Base-by-base conservation (phyloP, 2,797 vertebrate species). In the Streptopelia turtur region DNA sequence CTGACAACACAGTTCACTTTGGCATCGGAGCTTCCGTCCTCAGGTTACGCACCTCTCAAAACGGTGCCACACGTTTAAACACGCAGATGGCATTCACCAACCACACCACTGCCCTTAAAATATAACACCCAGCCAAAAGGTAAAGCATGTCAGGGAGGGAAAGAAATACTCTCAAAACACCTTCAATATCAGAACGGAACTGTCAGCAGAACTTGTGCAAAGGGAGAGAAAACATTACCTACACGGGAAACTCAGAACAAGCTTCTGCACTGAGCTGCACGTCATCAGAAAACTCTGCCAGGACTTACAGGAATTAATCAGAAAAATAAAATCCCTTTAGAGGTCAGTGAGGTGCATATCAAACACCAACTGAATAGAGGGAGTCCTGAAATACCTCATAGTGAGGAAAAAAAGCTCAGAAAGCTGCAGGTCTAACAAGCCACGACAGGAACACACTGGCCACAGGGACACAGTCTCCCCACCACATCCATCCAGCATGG, bases 51-150 rank as follows among this genome's bases (percentile, higher is more conserved):
- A 11, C 6, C 7, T 35, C 77, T 63, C 53, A 5, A 4, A 50
- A 64, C 0, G 3, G 18, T 21, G 63, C 66, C 25, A 2, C 30
- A 74, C 37, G 27, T 24, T 35, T 14, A 35, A 45, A 5, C 0
- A 15, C 3, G 35, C 52, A 72, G 53, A 35, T 37, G 68, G 79
- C 9, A 9, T 10, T 52, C 9, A 21, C 4, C 37, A 75, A 70
- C 10, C 53, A 47, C 0, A 0, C 8, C 33, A 37, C 63, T 61
- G 53, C 59, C 69, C 83, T 52, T 66, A 45, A 7, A 23, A 61
- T 0, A 0, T 0, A 71, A 56, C 79, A 63, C 20, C 63, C 49
- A 65, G 43, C 43, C 43, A 45, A 45, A 45, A 45, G 17, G 9
- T 20, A 45, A 60, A 81, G 16, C 28, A 55, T 14, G 28, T 12